Percentiles rank a stretch among this genome's conserved stretches.
phyloP scores from a whole-genome alignment of 2,797 vertebrate genomes.

The Threskiornis aethiopicus region DNA sequence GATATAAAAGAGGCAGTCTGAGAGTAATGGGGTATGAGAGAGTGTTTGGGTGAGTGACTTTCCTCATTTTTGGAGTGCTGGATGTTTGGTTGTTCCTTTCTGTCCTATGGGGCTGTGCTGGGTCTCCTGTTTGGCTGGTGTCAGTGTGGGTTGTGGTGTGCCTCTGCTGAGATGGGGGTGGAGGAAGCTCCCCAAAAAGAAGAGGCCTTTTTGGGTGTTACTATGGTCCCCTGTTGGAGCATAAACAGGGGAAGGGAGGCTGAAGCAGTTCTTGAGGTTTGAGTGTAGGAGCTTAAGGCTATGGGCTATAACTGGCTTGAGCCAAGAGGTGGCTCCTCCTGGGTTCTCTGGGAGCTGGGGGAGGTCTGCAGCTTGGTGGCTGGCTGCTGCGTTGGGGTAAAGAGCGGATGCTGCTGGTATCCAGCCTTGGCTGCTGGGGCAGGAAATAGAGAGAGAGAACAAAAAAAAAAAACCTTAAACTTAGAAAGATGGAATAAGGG shows the following conservation, averaged over 20 bases:
- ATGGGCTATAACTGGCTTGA: accelerated
- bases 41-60: neutral
- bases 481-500: accelerated
- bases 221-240: accelerated
- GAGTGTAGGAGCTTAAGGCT: neutral
- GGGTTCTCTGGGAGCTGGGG: neutral
- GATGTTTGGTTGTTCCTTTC: accelerated
- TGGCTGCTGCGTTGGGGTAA: neutral
- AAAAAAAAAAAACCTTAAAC: neutral
- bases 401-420: neutral
- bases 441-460: neutral
- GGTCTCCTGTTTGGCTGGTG: neutral
- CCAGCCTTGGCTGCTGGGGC: neutral
- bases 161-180: neutral
- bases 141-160: accelerated
- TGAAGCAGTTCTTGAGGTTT: neutral
- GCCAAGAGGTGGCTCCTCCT: neutral
- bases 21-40: accelerated
- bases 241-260: accelerated
- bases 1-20: constrained; percentile 23
- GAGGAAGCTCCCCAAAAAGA: accelerated
- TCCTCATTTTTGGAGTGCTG: accelerated
- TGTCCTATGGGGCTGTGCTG: accelerated
- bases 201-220: neutral
- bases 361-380: neutral